Evolutionary conservation across 2,113 vertebrate genomes (phyloP).

Genomic region (Phalacrocorax pelagicus): DNA sequence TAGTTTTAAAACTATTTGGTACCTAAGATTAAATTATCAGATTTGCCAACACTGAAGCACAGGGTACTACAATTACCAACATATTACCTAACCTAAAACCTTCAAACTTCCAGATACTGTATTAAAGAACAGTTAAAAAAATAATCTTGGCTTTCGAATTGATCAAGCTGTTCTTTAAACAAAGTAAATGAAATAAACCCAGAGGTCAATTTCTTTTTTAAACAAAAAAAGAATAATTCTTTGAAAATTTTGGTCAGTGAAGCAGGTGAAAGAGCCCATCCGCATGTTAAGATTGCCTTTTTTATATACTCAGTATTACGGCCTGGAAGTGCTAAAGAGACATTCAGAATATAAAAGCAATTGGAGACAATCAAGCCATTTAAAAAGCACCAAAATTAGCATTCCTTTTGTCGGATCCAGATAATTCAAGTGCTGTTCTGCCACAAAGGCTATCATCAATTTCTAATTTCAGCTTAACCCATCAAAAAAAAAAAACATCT

Average conservation of each 20-base stretch:
- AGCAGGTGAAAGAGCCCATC: accelerated
- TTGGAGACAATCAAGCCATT: conserved; percentile 39
- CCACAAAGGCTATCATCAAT: conserved; percentile 31
- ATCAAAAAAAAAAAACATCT: not conserved
- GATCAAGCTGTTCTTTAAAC: not conserved
- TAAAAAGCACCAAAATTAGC: conserved; percentile 47
- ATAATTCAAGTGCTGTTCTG: conserved; percentile 36
- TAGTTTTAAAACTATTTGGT: not conserved
- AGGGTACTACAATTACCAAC: not conserved
- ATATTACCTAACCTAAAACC: not conserved
- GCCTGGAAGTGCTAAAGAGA: not conserved
- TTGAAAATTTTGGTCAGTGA: not conserved
- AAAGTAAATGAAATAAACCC: not conserved
- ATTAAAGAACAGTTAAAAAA: not conserved
- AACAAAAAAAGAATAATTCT: not conserved
- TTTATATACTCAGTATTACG: not conserved
- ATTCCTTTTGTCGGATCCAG: conserved; percentile 32
- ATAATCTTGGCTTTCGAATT: not conserved
- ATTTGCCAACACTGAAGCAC: not conserved
- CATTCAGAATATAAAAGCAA: conserved; percentile 20
- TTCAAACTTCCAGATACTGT: not conserved
- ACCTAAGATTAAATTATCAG: not conserved
- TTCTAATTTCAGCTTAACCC: conserved; percentile 47
- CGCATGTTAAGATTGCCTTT: not conserved
- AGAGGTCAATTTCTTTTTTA: not conserved